Base-by-base conservation (phyloP, 2,113 vertebrate species). In the Oncorhynchus nerka region DNA sequence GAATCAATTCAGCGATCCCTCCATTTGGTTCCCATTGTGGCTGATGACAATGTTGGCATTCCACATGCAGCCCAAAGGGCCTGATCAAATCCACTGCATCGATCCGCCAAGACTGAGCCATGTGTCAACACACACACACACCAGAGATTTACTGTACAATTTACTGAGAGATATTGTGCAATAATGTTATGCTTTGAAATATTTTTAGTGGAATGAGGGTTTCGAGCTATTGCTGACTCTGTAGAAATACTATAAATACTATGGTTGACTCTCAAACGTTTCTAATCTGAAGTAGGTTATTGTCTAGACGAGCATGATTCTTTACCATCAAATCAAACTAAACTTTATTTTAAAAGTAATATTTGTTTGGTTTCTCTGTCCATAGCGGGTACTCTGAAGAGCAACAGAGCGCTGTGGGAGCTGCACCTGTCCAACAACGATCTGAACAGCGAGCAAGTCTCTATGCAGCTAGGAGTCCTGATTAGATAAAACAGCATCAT, bases 11-110 rank as follows among this genome's bases (percentile, higher is more conserved):
- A 92, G 86, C 82, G 80, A 93, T 91, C 84, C 85, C 85, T 88
- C 85, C 84, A 87, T 91, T 92, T 89, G 92, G 85, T 89, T 91
- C 92, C 91, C 73, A 89, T 92, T 92, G 93, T 90, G 93, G 78
- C 82, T 93, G 92, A 93, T 93, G 89, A 91, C 88, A 89, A 90
- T 91, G 93, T 93, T 93, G 92, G 88, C 88, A 91, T 93, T 92
- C 90, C 85, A 77, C 92, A 85, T 88, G 89, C 87, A 90, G 91
- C 86, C 90, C 77, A 77, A 81, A 82, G 79, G 87, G 83, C 84
- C 48, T 11, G 22, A n/a, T 11, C 39, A 45, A 90, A 93, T 93
- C 89, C 90, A 84, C 66, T 1, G 72, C 85, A 92, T 92, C 79
- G 89, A 93, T 92, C 84, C 74, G 69, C 64, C 79, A 82, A 13